phyloP scores from a whole-genome alignment of 2,888 invertebrate species.

The Diabrotica balteata region DNA sequence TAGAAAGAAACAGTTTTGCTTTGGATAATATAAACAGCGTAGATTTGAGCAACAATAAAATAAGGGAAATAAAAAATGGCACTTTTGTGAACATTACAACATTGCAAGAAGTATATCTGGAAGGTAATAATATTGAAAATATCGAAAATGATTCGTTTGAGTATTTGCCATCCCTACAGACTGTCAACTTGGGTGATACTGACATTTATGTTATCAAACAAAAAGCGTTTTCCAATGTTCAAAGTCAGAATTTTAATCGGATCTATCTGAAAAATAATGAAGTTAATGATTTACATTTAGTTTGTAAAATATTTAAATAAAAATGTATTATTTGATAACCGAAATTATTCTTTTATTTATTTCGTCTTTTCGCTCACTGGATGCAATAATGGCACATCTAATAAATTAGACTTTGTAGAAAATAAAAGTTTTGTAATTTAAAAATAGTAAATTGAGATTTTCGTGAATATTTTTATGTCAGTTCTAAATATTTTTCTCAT shows the following conservation, averaged over 20 bases:
- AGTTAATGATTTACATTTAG: conserved; percentile 18
- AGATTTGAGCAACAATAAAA: conserved; percentile 22
- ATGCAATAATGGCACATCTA: too few relatives aligned
- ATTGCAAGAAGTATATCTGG: conserved; percentile 24
- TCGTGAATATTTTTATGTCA: too few relatives aligned
- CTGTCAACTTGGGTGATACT: conserved; percentile 22
- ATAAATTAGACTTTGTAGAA: too few relatives aligned
- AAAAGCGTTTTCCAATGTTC: conserved; percentile 23
- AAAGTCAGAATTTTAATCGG: conserved; percentile 7
- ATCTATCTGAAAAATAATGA: conserved; percentile 30
- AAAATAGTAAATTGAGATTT: too few relatives aligned
- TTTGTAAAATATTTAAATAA: conserved; percentile 17
- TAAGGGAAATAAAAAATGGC: conserved; percentile 17
- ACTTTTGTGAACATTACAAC: conserved; percentile 20
- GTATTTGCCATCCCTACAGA: conserved; percentile 15
- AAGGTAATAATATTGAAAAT: conserved; percentile 21
- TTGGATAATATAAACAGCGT: conserved; percentile 20
- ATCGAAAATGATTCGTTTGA: conserved; percentile 29
- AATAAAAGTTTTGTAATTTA: too few relatives aligned
- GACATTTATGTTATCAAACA: conserved; percentile 20
- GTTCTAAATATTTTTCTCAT: too few relatives aligned
- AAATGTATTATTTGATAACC: background rate
- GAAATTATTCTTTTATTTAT: too few relatives aligned
- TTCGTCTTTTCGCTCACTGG: too few relatives aligned
- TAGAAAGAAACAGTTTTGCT: conserved; percentile 19